Evolutionary conservation across 2,888 invertebrate species (phyloP).

Genomic region (Tineola bisselliella): DNA sequence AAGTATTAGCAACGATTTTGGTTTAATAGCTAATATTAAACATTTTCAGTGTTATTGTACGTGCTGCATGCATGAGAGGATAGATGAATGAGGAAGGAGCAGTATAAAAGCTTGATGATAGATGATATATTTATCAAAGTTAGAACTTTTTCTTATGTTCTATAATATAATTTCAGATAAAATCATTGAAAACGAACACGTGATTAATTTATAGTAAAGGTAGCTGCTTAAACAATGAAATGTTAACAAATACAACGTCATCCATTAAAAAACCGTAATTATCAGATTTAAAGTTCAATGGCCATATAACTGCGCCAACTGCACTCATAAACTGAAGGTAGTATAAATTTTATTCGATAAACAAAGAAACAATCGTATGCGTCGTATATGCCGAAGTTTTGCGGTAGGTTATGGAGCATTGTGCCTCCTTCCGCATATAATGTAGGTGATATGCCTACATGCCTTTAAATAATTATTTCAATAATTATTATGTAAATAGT

Average conservation of each 20-base stretch:
- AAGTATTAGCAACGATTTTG: background rate
- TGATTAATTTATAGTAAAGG: background rate
- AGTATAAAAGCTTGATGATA: too few species aligned
- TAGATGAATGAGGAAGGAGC: too few species aligned
- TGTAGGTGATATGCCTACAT: too few species aligned
- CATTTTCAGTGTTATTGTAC: too few species aligned
- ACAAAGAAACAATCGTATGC: constrained; percentile 54
- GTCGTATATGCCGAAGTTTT: constrained; percentile 44
- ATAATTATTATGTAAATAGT: too few species aligned
- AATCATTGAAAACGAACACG: too few species aligned
- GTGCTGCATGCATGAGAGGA: too few species aligned
- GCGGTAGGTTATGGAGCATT: constrained; percentile 53
- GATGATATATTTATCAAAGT: too few species aligned
- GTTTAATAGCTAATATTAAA: background rate
- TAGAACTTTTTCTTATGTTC: too few species aligned
- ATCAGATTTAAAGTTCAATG: constrained; percentile 57
- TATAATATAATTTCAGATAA: too few species aligned
- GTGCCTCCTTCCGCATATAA: constrained; percentile 36
- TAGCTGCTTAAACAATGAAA: background rate
- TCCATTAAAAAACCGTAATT: constrained; percentile 60
- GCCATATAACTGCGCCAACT: constrained; percentile 33
- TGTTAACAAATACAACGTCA: constrained; percentile 38
- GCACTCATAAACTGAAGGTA: constrained; percentile 41
- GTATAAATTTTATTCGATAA: constrained; percentile 54
- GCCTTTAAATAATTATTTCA: too few species aligned